Evolutionary conservation across 2,888 invertebrate genomes (phyloP).

Genomic region (Stratiomys singularior): DNA sequence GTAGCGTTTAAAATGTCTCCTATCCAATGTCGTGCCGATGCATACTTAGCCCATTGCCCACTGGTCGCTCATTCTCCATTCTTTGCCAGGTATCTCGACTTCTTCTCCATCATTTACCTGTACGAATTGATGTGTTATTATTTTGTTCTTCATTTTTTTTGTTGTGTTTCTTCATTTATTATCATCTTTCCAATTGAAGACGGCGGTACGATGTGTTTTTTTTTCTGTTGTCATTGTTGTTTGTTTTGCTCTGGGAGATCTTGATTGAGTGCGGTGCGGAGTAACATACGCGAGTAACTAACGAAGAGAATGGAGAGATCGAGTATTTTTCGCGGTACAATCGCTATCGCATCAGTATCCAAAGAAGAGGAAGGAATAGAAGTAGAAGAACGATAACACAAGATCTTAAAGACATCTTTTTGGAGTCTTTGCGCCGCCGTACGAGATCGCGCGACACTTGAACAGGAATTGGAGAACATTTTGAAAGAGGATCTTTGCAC

Average conservation of each 20-base stretch:
- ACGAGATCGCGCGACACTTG: not conserved
- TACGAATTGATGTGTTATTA: conserved; percentile 22
- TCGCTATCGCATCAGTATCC: not conserved
- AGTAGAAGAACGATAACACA: conserved; percentile 20
- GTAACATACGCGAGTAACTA: not conserved
- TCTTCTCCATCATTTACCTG: conserved; percentile 22
- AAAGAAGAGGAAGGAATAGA: not conserved
- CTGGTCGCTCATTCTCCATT: no score
- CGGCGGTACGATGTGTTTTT: not conserved
- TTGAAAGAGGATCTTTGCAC: conserved; percentile 8
- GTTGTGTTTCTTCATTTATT: not conserved
- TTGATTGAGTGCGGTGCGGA: not conserved
- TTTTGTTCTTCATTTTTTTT: conserved; percentile 11
- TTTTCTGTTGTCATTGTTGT: conserved; percentile 12
- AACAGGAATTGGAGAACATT: conserved; percentile 6
- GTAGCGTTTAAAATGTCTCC: no score
- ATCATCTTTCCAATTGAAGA: not conserved
- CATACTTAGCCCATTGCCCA: no score
- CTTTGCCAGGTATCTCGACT: not conserved
- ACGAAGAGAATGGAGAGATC: not conserved
- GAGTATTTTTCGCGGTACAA: conserved; percentile 1
- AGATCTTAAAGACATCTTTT: conserved; percentile 16
- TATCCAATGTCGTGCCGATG: no score
- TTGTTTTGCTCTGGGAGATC: conserved; percentile 10
- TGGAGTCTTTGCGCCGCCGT: not conserved